Conservation (phyloP, 2,797 vertebrate species). For the Toxotes lorentzi region DNA sequence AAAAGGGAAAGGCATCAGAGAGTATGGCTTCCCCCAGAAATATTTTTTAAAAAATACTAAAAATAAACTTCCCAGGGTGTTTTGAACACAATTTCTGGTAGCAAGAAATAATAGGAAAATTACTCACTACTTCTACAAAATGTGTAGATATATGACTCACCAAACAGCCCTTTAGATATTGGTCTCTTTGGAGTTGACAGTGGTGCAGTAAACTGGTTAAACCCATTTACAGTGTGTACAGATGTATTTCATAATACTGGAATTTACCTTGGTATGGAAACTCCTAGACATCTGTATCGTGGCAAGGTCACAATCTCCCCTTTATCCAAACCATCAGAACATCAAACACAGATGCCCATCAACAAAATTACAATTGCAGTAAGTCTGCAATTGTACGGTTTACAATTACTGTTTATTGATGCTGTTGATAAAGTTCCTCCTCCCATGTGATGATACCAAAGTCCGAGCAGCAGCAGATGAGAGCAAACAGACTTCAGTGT, state of each 20-base stretch:
- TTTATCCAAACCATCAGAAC: slow-evolving; percentile 8
- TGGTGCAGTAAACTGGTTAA: slow-evolving; percentile 24
- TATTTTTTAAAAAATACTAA: slow-evolving; percentile 10
- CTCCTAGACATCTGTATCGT: not conserved
- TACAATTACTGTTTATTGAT: slow-evolving; percentile 20
- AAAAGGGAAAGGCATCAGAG: slow-evolving; percentile 25
- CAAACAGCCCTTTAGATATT: slow-evolving; percentile 12
- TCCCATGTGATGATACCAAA: not conserved
- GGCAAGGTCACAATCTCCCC: not conserved
- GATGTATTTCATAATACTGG: slow-evolving; percentile 22
- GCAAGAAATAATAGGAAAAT: not conserved
- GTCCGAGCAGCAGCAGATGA: not conserved
- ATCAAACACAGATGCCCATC: slow-evolving; percentile 18
- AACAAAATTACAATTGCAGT: not conserved
- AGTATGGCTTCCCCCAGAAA: slow-evolving; percentile 20
- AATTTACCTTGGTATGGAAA: not conserved
- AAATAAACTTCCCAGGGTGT: slow-evolving; percentile 30
- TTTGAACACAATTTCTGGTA: slow-evolving; percentile 5
- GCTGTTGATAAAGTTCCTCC: not conserved
- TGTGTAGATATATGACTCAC: not conserved
- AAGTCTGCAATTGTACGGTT: not conserved
- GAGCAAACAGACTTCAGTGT: slow-evolving; percentile 18
- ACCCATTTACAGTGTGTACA: slow-evolving; percentile 5
- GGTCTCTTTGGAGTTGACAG: not conserved
- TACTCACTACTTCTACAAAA: not conserved